phyloP scores from a whole-genome alignment of 1,140 invertebrate genomes.

The Chrysomallon squamiferum region DNA sequence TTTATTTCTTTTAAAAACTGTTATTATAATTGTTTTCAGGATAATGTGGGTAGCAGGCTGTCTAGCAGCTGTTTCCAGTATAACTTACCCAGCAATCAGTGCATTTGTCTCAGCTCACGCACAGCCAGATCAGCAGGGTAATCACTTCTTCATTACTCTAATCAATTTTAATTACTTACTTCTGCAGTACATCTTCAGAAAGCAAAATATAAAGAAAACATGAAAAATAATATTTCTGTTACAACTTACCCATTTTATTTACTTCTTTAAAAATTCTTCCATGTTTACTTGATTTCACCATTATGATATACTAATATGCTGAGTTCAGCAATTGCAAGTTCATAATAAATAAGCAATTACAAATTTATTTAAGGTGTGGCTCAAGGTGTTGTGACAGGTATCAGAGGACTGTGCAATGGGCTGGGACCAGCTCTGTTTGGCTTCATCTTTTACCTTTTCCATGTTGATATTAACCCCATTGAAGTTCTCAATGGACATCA shows the following conservation, averaged over 20 bases:
- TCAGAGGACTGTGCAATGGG: slow-evolving; percentile 88
- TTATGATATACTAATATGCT: too few relatives aligned
- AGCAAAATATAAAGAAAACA: too few relatives aligned
- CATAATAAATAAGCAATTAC: too few relatives aligned
- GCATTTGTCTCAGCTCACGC: slow-evolving; percentile 98
- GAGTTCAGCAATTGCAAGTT: too few relatives aligned
- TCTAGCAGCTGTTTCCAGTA: slow-evolving; percentile 86
- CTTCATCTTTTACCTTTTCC: slow-evolving; percentile 97
- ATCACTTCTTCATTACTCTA: too few relatives aligned
- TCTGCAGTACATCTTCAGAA: too few relatives aligned
- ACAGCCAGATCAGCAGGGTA: slow-evolving; percentile 93
- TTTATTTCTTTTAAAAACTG: too few relatives aligned
- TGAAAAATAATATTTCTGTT: too few relatives aligned
- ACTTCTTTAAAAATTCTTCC: too few relatives aligned
- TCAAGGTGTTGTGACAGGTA: slow-evolving; percentile 94
- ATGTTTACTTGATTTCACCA: too few relatives aligned
- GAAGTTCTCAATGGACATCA: neutral
- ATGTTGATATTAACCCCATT: slow-evolving; percentile 89
- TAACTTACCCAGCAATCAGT: slow-evolving; percentile 99
- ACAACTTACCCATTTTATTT: too few relatives aligned
- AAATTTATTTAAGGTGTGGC: slow-evolving; percentile 76
- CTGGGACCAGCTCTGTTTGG: slow-evolving; percentile 96
- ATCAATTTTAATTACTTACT: too few relatives aligned
- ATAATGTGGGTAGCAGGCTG: slow-evolving; percentile 99
- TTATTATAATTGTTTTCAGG: slow-evolving; percentile 71